phyloP scores from a whole-genome alignment of 2,888 invertebrate species.

The Tenthredo distinguenda region DNA sequence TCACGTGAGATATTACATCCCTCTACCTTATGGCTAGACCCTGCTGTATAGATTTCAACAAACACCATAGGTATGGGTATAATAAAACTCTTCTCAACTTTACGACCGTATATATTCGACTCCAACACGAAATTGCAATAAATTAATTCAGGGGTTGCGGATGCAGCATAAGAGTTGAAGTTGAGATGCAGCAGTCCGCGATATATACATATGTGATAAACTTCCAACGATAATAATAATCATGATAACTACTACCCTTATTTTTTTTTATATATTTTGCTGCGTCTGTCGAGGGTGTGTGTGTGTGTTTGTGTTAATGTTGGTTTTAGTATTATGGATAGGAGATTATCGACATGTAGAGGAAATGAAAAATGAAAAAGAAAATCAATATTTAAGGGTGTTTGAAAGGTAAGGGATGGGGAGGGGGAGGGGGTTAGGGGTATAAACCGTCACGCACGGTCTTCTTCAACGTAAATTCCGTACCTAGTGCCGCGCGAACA shows the following conservation, averaged over 20 bases:
- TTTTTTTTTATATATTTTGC: too few species aligned
- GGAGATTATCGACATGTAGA: background rate
- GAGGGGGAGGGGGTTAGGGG: background rate
- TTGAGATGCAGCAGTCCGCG: background rate
- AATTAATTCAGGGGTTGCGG: background rate
- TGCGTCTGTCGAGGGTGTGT: too few species aligned
- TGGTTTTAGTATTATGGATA: background rate
- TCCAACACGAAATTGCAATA: conserved; percentile 20
- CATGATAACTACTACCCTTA: too few species aligned
- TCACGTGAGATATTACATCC: background rate
- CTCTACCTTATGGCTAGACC: background rate
- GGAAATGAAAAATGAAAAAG: background rate
- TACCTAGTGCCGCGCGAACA: conserved; percentile 25
- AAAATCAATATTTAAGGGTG: background rate
- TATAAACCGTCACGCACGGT: conserved; percentile 1
- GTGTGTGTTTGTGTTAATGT: too few species aligned
- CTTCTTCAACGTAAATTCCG: conserved; percentile 38
- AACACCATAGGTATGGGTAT: background rate
- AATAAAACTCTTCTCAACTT: conserved; percentile 18
- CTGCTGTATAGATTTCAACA: background rate
- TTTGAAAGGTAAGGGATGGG: background rate
- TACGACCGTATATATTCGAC: conserved; percentile 18
- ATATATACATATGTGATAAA: background rate
- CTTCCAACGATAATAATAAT: background rate
- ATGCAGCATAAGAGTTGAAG: background rate